Percentiles rank a stretch among this genome's conserved stretches.
phyloP scores from a whole-genome alignment of 92 coral and sea anemone species.

The Paragorgia papillata region DNA sequence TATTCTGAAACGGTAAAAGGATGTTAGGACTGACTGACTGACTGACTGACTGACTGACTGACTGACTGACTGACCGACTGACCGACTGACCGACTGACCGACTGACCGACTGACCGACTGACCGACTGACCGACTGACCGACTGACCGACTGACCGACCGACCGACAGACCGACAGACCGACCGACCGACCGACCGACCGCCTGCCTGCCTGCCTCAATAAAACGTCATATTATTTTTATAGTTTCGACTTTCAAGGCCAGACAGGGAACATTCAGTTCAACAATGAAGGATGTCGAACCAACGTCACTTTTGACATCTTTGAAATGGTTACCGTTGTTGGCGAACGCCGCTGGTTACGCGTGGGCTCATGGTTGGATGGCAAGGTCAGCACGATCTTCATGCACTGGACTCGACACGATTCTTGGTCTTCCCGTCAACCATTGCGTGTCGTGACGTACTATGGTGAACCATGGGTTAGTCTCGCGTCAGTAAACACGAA shows the following conservation, averaged over 20 bases:
- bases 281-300: not conserved
- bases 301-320: conserved; percentile 2
- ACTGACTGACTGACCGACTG: too few species aligned
- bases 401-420: not conserved
- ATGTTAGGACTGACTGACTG: too few species aligned
- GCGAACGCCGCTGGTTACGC: conserved; percentile 24
- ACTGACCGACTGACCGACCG: too few species aligned
- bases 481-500: not conserved
- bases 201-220: too few species aligned
- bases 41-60: too few species aligned
- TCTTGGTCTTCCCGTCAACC: not conserved
- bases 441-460: conserved; percentile 2
- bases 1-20: not conserved
- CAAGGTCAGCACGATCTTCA: not conserved
- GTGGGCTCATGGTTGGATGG: conserved; percentile 9
- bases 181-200: too few species aligned
- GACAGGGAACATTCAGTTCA: not conserved
- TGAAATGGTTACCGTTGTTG: not conserved
- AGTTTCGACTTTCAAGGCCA: not conserved
- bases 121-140: too few species aligned
- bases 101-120: too few species aligned
- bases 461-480: conserved; percentile 5
- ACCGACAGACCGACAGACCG: too few species aligned
- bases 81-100: too few species aligned
- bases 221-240: too few species aligned